These are phyloP conservation scores for Acanthurus lineatus DNA, from an alignment of 2,797 vertebrate species.

Conservation along the genomic window DNA sequence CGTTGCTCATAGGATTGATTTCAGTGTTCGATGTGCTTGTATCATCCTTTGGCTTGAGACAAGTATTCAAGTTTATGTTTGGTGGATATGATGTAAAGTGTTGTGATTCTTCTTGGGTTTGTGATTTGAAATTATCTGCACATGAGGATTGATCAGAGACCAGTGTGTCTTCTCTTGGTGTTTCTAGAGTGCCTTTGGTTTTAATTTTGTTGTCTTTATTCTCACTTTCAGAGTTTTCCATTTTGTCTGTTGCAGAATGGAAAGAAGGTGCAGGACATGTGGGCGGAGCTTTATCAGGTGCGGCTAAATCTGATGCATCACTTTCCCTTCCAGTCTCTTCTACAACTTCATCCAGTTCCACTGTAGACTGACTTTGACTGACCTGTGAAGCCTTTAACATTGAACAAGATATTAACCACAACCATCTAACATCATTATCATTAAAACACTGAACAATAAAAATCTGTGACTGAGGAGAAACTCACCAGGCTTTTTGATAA, in stretches of 20 bases:
- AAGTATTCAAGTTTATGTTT: conserved; percentile 7
- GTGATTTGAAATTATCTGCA: conserved; percentile 11
- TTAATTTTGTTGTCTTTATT: conserved; percentile 8
- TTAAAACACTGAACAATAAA: not conserved
- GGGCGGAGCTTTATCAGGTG: not conserved
- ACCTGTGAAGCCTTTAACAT: conserved; percentile 17
- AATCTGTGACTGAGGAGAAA: not conserved
- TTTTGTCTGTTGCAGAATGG: not conserved
- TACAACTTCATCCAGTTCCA: conserved; percentile 1
- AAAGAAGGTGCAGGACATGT: not conserved
- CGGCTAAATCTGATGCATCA: not conserved
- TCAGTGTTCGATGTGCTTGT: not conserved
- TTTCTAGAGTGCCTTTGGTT: not conserved
- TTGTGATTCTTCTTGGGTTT: conserved; percentile 11
- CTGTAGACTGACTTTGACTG: not conserved
- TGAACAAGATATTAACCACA: not conserved
- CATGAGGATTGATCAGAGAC: not conserved
- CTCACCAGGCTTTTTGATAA: conserved; percentile 56
- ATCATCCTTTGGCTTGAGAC: not conserved
- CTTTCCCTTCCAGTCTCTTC: conserved; percentile 23
- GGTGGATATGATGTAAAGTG: not conserved
- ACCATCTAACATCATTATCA: not conserved
- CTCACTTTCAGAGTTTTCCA: conserved; percentile 4
- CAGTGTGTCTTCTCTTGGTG: not conserved
- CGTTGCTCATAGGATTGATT: not conserved